Evolutionary conservation across 2,797 vertebrate species (phyloP).

Genomic region (Anabacerthia variegaticeps): DNA sequence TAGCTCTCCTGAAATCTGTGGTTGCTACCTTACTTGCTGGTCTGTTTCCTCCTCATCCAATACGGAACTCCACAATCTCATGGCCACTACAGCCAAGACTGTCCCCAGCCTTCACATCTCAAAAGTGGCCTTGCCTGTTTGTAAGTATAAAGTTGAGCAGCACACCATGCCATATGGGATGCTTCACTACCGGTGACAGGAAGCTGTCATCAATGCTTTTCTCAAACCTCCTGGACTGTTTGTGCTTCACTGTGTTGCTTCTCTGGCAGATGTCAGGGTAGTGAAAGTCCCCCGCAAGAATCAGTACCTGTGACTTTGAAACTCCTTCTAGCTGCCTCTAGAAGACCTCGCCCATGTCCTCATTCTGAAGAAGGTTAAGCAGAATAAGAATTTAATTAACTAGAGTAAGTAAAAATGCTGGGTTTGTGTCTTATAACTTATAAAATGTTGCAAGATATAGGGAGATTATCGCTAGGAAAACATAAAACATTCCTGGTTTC

Average conservation of each 20-base stretch:
- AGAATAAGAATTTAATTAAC: too few species aligned
- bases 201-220: neutral
- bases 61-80: neutral
- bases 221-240: accelerated
- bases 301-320: too few species aligned
- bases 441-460: neutral
- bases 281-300: neutral
- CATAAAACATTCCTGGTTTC: neutral
- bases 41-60: neutral
- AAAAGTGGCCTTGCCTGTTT: neutral
- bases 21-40: neutral
- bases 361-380: too few species aligned
- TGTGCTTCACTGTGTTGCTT: neutral
- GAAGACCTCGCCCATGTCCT: too few species aligned
- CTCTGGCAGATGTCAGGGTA: neutral
- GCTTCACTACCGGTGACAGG: too few species aligned
- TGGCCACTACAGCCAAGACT: neutral
- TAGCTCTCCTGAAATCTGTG: neutral
- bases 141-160: neutral
- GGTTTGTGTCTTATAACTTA: too few species aligned
- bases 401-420: too few species aligned
- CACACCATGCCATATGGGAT: neutral
- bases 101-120: neutral
- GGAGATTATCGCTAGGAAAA: neutral
- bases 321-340: too few species aligned